phyloP scores from a whole-genome alignment of 1,140 invertebrate genomes.

The Ylistrum balloti region DNA sequence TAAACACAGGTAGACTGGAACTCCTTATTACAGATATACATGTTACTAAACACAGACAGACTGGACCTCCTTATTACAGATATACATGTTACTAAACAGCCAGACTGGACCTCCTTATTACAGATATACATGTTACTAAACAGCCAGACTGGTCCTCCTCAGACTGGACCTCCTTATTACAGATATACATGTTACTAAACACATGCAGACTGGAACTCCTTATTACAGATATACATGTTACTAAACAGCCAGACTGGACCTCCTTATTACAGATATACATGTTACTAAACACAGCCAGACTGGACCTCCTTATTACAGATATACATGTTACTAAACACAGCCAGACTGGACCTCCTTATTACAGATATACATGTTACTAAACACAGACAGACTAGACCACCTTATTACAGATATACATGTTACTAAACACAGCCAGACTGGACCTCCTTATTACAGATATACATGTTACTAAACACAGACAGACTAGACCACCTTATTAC shows the following conservation, averaged over 20 bases:
- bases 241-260: not conserved
- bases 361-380: not conserved
- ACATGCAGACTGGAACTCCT: not conserved
- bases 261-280: not conserved
- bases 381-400: not conserved
- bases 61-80: not conserved
- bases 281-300: not conserved
- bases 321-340: not conserved
- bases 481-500: not conserved
- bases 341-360: not conserved
- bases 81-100: not conserved
- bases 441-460: not conserved
- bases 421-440: not conserved
- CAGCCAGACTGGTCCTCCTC: not conserved
- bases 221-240: too few species aligned
- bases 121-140: not conserved
- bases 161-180: too few species aligned
- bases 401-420: not conserved
- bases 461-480: not conserved
- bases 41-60: not conserved
- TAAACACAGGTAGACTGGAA: not conserved
- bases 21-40: not conserved
- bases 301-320: not conserved
- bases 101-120: not conserved
- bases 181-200: not conserved